Conservation (phyloP, 2,113 vertebrate genomes). For the Neogobius melanostomus region DNA sequence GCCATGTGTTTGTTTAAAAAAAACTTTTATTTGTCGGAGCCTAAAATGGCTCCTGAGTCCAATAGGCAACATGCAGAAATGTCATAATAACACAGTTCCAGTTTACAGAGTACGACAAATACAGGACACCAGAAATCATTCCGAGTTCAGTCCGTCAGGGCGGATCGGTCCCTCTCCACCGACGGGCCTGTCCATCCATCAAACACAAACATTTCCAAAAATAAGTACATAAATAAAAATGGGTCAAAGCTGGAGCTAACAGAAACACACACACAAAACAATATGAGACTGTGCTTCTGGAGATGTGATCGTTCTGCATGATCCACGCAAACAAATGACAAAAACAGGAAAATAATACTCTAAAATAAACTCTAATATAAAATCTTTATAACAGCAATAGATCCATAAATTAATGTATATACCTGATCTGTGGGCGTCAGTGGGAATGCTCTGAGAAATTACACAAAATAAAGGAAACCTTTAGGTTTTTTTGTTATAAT, state of each 20-base stretch:
- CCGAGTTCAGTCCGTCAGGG: not conserved
- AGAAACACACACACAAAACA: not conserved
- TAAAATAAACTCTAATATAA: not conserved
- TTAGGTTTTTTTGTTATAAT: too few relatives aligned
- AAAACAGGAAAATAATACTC: not conserved
- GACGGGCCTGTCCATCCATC: too few relatives aligned
- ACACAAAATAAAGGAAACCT: too few relatives aligned
- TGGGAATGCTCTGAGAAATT: too few relatives aligned
- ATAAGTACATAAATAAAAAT: not conserved
- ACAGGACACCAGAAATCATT: constrained; percentile 3
- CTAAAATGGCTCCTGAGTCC: constrained; percentile 70
- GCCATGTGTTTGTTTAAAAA: constrained; percentile 40
- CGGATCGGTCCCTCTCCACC: not conserved
- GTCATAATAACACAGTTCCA: constrained; percentile 83
- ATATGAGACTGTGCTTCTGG: not conserved
- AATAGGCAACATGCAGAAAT: constrained; percentile 86
- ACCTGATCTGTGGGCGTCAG: too few relatives aligned
- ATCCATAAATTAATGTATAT: too few relatives aligned
- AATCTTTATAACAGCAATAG: not conserved
- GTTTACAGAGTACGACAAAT: constrained; percentile 55
- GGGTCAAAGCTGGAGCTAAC: not conserved
- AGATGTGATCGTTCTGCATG: not conserved
- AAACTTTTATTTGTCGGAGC: constrained; percentile 77
- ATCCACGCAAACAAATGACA: not conserved
- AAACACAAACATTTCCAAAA: not conserved